These are phyloP conservation scores for Felis chaus DNA, from an alignment of 2,113 vertebrate species.

Conservation along the genomic window DNA sequence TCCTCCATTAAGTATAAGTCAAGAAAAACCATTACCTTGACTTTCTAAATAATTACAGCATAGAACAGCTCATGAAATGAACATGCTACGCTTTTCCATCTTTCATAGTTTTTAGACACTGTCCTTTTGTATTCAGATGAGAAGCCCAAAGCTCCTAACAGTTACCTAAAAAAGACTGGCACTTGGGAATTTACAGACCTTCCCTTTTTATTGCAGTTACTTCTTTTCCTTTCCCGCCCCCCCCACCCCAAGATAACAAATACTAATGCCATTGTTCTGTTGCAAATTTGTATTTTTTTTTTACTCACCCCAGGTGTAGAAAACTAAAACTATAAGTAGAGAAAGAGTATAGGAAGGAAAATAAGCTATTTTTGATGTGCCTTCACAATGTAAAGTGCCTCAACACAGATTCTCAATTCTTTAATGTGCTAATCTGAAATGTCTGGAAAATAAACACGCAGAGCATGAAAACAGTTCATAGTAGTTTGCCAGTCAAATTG, in stretches of 20 bases:
- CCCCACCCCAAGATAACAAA: not conserved
- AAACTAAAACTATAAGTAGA: constrained; percentile 45
- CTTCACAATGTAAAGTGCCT: not conserved
- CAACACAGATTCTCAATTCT: not conserved
- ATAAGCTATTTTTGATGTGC: not conserved
- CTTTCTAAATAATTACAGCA: not conserved
- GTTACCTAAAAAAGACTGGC: not conserved
- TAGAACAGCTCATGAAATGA: not conserved
- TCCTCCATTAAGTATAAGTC: not conserved
- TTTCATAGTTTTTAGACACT: not conserved
- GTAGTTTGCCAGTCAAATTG: not conserved
- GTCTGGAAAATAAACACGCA: constrained; percentile 8
- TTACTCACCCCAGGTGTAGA: not conserved
- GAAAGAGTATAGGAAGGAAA: not conserved
- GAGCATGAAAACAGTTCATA: not conserved
- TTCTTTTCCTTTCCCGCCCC: too few species aligned
- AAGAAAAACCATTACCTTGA: not conserved
- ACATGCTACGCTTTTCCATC: not conserved
- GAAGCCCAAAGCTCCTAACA: not conserved
- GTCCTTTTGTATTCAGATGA: not conserved
- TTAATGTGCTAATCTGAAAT: constrained; percentile 41
- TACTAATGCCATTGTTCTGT: not conserved
- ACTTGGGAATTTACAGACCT: not conserved
- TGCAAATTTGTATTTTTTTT: not conserved
- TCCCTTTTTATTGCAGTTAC: not conserved